Base-by-base conservation (phyloP, 23 tunicate genomes). In the Corella eumyota region DNA sequence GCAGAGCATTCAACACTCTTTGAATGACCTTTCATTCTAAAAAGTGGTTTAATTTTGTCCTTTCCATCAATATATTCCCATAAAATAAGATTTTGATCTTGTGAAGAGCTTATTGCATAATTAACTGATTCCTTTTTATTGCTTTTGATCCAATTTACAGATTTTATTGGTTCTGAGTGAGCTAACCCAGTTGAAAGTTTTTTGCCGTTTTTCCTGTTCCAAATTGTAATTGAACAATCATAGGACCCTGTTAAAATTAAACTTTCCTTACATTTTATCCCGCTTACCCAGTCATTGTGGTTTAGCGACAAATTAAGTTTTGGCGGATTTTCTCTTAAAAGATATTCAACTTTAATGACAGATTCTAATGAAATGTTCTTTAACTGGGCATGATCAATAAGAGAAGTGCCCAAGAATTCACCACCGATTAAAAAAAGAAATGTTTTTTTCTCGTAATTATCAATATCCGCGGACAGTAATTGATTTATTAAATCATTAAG, bases 131-230 rank as follows among this genome's bases (percentile, higher is more conserved):
- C 34, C 35, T 29, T 25, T n/a, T 58, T 30, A 7, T 11, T 11
- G 30, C 37, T 27, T 6, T 22, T 25, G 30, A 88, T 35, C 81
- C 79, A 78, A 25, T 68, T 30, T 0, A 88, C 77, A 35, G 73
- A 62, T 37, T 88, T 88, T n/a, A 88, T 72, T 19, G 96, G 81
- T 69, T 88, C 88, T 15, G 81, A 74, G 68, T 88, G 96, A 6
- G 52, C 73, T 13, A 64, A n/a, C 7, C 69, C 66, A 19, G 45
- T 25, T 20, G 47, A 52, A 1, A 72, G 9, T 25, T 49, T 29
- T 60, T 73, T 73, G 33, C 45, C 54, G 31, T 32, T 50, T 28
- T 70, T 67, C 36, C 67, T 68, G 32, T 64, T 30, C 85, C 96
- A 78, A 0, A 88, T 32, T 7, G 71, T 61, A 3, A 88, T 72